Conservation (phyloP, 2,797 vertebrate genomes). For the Carduelis carduelis region DNA sequence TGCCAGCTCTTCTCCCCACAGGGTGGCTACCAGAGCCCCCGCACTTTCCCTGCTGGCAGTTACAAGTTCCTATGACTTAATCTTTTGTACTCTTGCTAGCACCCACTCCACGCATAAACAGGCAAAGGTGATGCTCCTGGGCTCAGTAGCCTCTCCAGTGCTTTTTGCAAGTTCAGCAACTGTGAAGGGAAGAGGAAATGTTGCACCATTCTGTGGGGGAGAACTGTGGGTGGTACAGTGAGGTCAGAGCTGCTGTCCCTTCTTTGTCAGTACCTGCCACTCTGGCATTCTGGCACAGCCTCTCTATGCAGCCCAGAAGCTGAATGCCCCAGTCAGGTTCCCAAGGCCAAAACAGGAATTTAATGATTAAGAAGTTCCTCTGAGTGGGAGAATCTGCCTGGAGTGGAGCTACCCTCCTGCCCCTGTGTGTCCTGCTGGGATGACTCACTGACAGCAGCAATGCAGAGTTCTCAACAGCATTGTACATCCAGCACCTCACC, state of each 20-base stretch:
- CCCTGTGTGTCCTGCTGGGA: background rate
- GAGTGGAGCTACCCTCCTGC: background rate
- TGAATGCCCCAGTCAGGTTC: background rate
- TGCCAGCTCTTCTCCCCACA: accelerated
- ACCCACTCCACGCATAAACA: accelerated
- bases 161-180: background rate
- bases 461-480: background rate
- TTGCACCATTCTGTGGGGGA: background rate
- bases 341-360: background rate
- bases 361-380: background rate
- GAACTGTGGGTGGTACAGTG: accelerated
- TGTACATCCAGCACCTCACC: background rate
- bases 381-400: background rate
- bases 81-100: background rate
- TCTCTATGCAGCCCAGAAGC: background rate
- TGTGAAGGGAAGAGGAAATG: background rate
- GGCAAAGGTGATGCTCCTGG: accelerated
- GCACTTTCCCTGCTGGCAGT: accelerated
- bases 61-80: accelerated
- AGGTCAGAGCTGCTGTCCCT: background rate
- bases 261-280: accelerated
- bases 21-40: accelerated
- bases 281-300: accelerated
- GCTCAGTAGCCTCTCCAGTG: accelerated
- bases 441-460: background rate